Percentiles rank a stretch among this genome's conserved stretches.
phyloP scores from a whole-genome alignment of 2,797 vertebrate species.

The Alca torda region DNA sequence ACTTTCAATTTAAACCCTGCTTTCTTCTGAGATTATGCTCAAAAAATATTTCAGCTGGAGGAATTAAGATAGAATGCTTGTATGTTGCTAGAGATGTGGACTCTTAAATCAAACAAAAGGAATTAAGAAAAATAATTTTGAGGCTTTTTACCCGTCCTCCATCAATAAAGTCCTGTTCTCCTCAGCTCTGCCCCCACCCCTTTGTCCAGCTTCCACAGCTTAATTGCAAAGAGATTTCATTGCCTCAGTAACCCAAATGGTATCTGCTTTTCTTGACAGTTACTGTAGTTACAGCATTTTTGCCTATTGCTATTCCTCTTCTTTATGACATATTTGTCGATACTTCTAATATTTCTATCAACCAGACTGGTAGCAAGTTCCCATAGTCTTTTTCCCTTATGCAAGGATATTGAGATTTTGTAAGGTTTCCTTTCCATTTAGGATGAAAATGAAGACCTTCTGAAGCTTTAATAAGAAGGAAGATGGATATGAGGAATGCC shows the following conservation, averaged over 20 bases:
- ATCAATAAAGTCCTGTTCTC: background rate
- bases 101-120: background rate
- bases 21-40: conserved; percentile 11
- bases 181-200: background rate
- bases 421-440: background rate
- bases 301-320: background rate
- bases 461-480: background rate
- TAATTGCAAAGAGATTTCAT: background rate
- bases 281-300: background rate
- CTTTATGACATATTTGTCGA: background rate
- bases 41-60: background rate
- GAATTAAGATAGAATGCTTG: background rate
- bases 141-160: background rate
- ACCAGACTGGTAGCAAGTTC: background rate
- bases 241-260: background rate
- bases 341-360: background rate
- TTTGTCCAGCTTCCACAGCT: background rate
- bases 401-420: background rate
- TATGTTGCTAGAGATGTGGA: background rate
- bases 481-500: background rate
- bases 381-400: background rate
- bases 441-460: background rate
- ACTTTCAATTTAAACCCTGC: conserved; percentile 1
- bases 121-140: background rate
- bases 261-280: background rate